Conservation (phyloP, 2,797 vertebrate genomes). For the Muraenolepis orangiensis region DNA sequence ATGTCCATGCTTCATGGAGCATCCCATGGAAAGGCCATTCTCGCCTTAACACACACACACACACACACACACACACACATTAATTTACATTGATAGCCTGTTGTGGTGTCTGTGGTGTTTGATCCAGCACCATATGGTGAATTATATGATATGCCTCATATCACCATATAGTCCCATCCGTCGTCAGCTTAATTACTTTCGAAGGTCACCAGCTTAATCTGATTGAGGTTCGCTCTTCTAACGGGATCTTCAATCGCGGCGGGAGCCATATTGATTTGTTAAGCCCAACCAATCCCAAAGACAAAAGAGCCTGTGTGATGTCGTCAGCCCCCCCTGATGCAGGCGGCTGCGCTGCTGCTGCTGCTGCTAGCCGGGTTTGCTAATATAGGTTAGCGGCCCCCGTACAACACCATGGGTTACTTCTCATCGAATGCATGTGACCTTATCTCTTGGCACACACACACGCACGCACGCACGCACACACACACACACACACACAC, state of each 20-base stretch:
- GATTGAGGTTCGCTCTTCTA: constrained; percentile 15
- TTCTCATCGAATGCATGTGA: background rate
- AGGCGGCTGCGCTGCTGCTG: constrained; percentile 2
- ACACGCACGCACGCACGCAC: too few species aligned
- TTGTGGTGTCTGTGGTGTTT: constrained; percentile 11
- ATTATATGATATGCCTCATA: background rate
- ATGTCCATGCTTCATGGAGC: background rate
- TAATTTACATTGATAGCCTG: background rate
- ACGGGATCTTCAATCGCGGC: background rate
- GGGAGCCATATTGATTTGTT: constrained; percentile 32
- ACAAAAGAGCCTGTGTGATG: constrained; percentile 13
- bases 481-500: too few species aligned
- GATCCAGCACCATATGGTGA: constrained; percentile 4
- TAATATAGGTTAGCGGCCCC: background rate
- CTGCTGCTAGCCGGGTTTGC: constrained; percentile 15
- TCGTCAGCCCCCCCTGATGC: background rate
- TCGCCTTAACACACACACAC: background rate
- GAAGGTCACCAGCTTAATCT: constrained; percentile 27
- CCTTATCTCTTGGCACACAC: constrained; percentile 14
- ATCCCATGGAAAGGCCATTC: background rate
- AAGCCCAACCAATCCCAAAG: constrained; percentile 2
- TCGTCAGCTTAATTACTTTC: constrained; percentile 34
- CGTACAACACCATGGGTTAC: background rate
- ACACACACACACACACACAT: background rate
- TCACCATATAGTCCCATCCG: constrained; percentile 1